phyloP scores from a whole-genome alignment of 2,888 invertebrate species.

The Mimumesa dahlbomi region DNA sequence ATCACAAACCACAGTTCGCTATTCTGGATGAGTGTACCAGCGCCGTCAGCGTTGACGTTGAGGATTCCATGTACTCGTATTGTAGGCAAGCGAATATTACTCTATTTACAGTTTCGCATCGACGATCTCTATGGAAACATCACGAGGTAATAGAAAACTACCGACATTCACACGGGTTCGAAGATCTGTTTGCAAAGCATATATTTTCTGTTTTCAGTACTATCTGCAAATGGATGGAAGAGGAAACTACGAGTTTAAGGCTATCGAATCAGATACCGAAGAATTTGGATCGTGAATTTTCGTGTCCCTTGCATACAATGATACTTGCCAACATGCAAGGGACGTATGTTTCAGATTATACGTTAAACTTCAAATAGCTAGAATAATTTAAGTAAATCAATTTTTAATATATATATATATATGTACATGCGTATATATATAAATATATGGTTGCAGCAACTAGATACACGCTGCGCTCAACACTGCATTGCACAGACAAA shows the following conservation, averaged over 20 bases:
- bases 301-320: constrained; percentile 58
- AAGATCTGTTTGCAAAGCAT: background rate
- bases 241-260: constrained; percentile 92
- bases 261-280: constrained; percentile 92
- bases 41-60: constrained; percentile 99
- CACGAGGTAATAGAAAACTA: constrained; percentile 86
- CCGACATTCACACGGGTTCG: background rate
- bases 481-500: constrained; percentile 4
- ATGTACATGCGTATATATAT: too few relatives aligned
- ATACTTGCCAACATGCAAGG: constrained; percentile 37
- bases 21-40: constrained; percentile 99
- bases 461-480: background rate
- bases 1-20: constrained; percentile 98
- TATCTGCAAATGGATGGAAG: constrained; percentile 98
- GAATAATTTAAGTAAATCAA: constrained; percentile 5
- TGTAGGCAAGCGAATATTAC: constrained; percentile 93
- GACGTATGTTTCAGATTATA: too few relatives aligned
- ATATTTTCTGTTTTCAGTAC: constrained; percentile 82
- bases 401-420: too few relatives aligned
- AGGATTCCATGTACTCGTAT: constrained; percentile 98
- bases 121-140: constrained; percentile 98
- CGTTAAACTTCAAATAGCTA: constrained; percentile 23
- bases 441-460: constrained; percentile 17
- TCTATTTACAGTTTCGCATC: constrained; percentile 97
- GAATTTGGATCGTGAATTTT: constrained; percentile 94